These are phyloP conservation scores for Alviniconcha strummeri DNA, from an alignment of 2,888 invertebrate species.

Conservation along the genomic window DNA sequence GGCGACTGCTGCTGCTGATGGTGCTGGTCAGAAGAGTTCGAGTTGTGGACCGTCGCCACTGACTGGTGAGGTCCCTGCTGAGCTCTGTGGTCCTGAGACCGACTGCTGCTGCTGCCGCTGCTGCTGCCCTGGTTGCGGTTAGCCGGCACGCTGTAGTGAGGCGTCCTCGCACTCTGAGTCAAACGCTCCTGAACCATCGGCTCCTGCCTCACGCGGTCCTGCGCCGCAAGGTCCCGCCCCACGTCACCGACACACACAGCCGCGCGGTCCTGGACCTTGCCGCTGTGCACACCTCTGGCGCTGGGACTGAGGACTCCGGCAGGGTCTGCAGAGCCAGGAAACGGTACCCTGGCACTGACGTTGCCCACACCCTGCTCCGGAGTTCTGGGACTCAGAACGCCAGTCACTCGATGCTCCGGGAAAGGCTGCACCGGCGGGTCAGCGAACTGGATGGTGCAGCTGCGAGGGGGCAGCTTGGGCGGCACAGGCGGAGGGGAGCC, in stretches of 20 bases:
- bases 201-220: neutral
- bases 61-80: neutral
- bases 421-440: slow-evolving; percentile 23
- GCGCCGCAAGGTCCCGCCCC: neutral
- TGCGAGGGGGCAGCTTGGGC: slow-evolving; percentile 19
- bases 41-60: neutral
- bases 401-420: neutral
- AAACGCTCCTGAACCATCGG: neutral
- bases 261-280: neutral
- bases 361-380: neutral
- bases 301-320: neutral
- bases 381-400: slow-evolving; percentile 3
- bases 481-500: slow-evolving; percentile 10
- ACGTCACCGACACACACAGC: slow-evolving; percentile 20
- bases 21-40: neutral
- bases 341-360: neutral
- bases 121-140: neutral
- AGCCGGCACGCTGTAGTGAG: neutral
- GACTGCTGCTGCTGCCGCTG: neutral
- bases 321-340: neutral
- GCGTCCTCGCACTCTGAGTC: slow-evolving; percentile 18
- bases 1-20: too few species aligned
- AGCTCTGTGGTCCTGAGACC: neutral
- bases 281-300: neutral
- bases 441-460: slow-evolving; percentile 27